Base-by-base conservation (phyloP, 1,140 invertebrate species). In the Drosophila parvula region DNA sequence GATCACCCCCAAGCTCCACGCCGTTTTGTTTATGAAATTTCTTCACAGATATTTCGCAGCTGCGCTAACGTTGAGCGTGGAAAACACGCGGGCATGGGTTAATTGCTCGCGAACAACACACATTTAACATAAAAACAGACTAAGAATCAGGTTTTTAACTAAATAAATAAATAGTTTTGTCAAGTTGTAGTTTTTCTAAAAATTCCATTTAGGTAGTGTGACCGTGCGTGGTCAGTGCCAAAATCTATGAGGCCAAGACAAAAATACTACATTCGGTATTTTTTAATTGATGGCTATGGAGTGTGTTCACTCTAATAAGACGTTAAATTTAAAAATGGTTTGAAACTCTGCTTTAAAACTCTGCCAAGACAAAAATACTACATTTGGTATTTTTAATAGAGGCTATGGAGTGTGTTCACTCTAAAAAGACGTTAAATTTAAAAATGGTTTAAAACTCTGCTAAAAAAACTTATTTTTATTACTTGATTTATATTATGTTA, bases 1-100 rank as follows among this genome's bases (percentile, higher is more conserved):
- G 56, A 45, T 64, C 32, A 16, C 22, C 28, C 14, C 14, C 63
- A 58, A 43, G 44, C 36, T 50, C 34, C 62, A 74, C 69, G 71
- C 50, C 73, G 70, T 62, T 62, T 74, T 76, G 74, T 76, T 76
- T 76, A 76, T 76, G 61, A 41, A 41, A 51, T 76, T 67, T 76
- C 34, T 47, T 70, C 27, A 58, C 65, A 41, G 67, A 70, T 47
- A 51, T 67, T 38, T 76, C 30, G 22, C 22, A 47, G 40, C 14
- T 51, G 44, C 14, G 16, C 30, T 40, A 27, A 32, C 18, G 43
- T 44, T 16, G 9, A 10, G 18, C 22, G 2, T 18, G 10, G 36
- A 41, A 67, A 38, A 40, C 48, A 47, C 14, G 3, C 50, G 12
- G 0, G 3, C 16, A 34, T 63, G 38, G 27, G 22, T 65, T 30